phyloP scores from a whole-genome alignment of 2,888 invertebrate species.

The Athalia rosae region DNA sequence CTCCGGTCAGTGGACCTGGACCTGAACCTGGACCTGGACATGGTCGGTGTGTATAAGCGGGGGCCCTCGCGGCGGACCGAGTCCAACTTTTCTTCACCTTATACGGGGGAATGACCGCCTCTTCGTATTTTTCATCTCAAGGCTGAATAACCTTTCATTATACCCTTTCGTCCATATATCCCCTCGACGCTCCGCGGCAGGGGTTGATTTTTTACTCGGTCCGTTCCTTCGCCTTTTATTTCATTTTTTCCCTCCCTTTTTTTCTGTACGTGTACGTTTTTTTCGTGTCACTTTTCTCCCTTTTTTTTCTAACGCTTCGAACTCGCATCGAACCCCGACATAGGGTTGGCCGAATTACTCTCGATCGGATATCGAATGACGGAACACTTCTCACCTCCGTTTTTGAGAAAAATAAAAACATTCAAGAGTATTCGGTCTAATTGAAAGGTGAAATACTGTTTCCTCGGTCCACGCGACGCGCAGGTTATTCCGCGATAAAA shows the following conservation, averaged over 20 bases:
- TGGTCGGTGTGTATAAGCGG: conserved; percentile 26
- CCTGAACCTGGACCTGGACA: conserved; percentile 6
- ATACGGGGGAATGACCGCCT: conserved; percentile 71
- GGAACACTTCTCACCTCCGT: no score
- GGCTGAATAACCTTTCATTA: conserved; percentile 66
- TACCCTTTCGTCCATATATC: conserved; percentile 49
- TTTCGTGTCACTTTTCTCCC: neutral
- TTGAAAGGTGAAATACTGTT: no score
- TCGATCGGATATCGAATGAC: neutral
- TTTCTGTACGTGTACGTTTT: neutral
- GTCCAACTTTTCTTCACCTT: conserved; percentile 72
- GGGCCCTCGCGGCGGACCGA: conserved; percentile 54
- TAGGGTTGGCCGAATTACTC: conserved; percentile 8
- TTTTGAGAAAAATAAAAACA: no score
- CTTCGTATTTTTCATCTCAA: conserved; percentile 68
- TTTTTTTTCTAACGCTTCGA: conserved; percentile 16
- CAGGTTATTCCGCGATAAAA: no score
- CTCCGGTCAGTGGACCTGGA: conserved; percentile 66
- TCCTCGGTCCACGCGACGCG: no score
- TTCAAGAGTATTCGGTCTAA: no score
- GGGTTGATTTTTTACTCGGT: conserved; percentile 24
- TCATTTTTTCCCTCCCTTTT: neutral
- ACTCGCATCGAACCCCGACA: conserved; percentile 6
- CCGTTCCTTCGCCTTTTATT: neutral
- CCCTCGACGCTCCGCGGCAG: conserved; percentile 9